A percentile compares a stretch with the other conserved stretches of the same genome.
phyloP scores from a whole-genome alignment of 2,113 vertebrate species.

The Ictalurus furcatus region DNA sequence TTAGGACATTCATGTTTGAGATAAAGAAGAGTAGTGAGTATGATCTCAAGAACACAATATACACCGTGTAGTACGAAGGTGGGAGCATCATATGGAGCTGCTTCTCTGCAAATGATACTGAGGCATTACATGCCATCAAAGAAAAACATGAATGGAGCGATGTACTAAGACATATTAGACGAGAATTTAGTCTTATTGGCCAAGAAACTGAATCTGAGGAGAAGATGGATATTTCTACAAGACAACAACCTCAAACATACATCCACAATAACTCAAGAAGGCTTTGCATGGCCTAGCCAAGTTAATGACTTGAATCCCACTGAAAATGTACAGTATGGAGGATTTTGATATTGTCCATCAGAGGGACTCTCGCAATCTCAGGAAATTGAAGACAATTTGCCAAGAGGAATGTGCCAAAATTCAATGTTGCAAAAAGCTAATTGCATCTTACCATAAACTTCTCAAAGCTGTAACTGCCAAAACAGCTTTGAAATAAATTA shows the following conservation, averaged over 20 bases:
- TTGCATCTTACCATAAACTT: no score
- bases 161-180: neutral
- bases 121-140: neutral
- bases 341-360: neutral
- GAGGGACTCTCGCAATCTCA: no score
- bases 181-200: neutral
- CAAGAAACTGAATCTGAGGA: neutral
- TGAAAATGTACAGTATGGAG: neutral
- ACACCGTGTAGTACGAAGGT: neutral
- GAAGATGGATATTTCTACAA: neutral
- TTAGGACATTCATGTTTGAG: no score
- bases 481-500: neutral
- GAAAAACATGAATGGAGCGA: no score
- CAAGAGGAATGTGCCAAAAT: no score
- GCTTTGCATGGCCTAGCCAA: neutral
- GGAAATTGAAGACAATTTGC: no score
- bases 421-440: no score
- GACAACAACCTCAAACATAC: neutral
- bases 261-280: neutral
- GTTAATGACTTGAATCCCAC: neutral
- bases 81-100: neutral
- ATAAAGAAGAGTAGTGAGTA: no score
- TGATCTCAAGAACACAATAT: neutral
- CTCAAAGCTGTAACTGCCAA: no score
- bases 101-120: neutral